Conservation (phyloP, 2,888 invertebrate species). For the Trachelus stipa region DNA sequence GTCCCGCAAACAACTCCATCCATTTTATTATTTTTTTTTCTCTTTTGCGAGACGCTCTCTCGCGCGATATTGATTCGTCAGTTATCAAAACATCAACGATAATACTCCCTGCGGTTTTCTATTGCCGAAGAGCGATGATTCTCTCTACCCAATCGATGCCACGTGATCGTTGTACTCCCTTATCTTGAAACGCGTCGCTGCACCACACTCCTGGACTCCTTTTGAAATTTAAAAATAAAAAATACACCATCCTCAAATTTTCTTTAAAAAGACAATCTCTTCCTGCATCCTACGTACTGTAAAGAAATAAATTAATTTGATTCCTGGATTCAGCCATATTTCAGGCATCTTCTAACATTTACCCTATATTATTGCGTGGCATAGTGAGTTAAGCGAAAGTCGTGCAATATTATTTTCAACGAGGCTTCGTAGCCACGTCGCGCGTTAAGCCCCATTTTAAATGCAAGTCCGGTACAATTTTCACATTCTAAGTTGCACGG, state of each 20-base stretch:
- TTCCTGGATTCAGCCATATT: background rate
- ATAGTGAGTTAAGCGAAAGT: background rate
- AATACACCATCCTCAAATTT: background rate
- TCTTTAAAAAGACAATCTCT: background rate
- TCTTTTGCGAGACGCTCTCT: conserved; percentile 40
- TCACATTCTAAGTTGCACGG: background rate
- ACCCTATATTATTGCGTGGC: background rate
- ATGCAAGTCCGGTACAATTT: background rate
- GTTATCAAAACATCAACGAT: conserved; percentile 46
- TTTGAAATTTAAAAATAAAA: background rate
- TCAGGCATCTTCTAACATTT: background rate
- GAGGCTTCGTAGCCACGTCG: background rate
- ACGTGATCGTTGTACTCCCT: background rate
- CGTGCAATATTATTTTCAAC: background rate
- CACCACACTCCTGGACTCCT: background rate
- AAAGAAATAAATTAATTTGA: background rate
- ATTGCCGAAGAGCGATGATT: background rate
- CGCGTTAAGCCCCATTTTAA: background rate
- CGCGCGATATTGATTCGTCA: conserved; percentile 42
- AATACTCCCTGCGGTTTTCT: conserved; percentile 17
- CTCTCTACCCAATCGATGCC: background rate
- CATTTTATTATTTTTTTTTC: conserved; percentile 58
- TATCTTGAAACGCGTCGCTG: background rate
- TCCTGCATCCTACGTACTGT: background rate
- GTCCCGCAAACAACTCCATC: conserved; percentile 47